Percentiles rank a stretch among this genome's conserved stretches.
Conservation (phyloP, 2,888 invertebrate genomes). For the Pterostichus niger region DNA sequence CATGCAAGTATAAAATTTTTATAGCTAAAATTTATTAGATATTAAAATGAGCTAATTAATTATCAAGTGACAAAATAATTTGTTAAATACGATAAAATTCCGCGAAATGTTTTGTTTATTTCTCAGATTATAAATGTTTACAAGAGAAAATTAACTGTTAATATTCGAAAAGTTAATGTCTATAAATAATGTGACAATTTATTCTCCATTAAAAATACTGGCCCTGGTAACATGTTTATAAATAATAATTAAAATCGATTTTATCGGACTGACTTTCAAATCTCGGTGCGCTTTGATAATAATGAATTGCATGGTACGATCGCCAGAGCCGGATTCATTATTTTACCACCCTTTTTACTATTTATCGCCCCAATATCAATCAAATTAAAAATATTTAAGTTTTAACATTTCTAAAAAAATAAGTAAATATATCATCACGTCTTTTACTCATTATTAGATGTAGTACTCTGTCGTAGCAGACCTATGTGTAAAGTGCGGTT, state of each 20-base stretch:
- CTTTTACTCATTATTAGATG: too few relatives aligned
- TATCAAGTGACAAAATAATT: constrained; percentile 25
- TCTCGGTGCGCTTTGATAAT: too few relatives aligned
- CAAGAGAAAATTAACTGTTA: neutral
- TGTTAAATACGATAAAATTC: constrained; percentile 25
- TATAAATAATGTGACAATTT: constrained; percentile 30
- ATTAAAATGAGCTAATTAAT: constrained; percentile 23
- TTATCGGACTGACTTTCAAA: too few relatives aligned
- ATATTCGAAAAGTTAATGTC: constrained; percentile 3
- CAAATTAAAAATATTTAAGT: too few relatives aligned
- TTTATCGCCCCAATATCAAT: too few relatives aligned
- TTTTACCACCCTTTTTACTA: too few relatives aligned
- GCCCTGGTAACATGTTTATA: constrained; percentile 29
- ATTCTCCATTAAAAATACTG: constrained; percentile 1
- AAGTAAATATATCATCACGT: too few relatives aligned
- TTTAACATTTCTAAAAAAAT: too few relatives aligned
- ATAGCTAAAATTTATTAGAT: constrained; percentile 6
- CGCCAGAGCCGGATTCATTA: too few relatives aligned
- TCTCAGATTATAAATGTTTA: constrained; percentile 10
- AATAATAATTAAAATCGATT: constrained; percentile 22
- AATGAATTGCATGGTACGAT: too few relatives aligned
- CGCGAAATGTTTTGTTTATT: neutral
- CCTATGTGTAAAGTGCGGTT: too few relatives aligned
- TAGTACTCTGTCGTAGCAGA: too few relatives aligned
- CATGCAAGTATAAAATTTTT: neutral